Percentiles rank a stretch among this genome's conserved stretches.
Evolutionary conservation across 2,797 vertebrate genomes (phyloP).

Genomic region (Cichlasoma orientale): DNA sequence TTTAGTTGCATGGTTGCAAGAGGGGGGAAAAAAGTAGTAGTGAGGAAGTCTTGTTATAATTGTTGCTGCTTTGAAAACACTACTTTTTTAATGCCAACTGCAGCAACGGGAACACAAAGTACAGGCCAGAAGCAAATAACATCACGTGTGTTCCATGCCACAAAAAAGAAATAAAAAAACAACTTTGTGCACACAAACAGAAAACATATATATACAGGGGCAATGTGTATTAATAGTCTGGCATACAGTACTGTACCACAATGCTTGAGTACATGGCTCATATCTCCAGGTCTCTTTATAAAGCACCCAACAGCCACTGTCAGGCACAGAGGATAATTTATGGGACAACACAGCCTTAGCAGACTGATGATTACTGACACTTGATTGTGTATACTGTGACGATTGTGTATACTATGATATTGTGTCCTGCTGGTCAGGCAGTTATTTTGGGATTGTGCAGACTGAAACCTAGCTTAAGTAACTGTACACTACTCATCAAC

Average conservation of each 20-base stretch:
- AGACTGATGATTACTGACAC: background rate
- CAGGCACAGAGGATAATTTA: conserved; percentile 50
- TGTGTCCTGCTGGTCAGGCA: no score
- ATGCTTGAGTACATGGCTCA: conserved; percentile 28
- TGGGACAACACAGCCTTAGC: conserved; percentile 54
- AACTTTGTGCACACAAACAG: background rate
- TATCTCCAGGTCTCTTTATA: conserved; percentile 52
- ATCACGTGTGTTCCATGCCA: background rate
- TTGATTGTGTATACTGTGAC: no score
- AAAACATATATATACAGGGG: no score
- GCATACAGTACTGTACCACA: background rate
- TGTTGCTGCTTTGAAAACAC: background rate
- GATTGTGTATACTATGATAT: no score
- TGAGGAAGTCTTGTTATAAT: conserved; percentile 16
- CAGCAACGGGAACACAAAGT: background rate
- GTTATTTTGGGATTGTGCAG: no score
- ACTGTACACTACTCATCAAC: no score
- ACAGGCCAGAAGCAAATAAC: background rate
- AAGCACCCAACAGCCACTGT: conserved; percentile 38
- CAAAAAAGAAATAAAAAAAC: conserved; percentile 18
- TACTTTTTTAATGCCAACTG: no score
- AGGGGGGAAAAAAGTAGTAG: fast-evolving
- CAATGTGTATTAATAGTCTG: conserved; percentile 29
- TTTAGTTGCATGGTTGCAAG: conserved; percentile 16
- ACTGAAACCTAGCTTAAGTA: no score